Percentiles rank a stretch among this genome's conserved stretches.
Conservation (phyloP, 2,888 invertebrate species). For the Endotricha flammealis region DNA sequence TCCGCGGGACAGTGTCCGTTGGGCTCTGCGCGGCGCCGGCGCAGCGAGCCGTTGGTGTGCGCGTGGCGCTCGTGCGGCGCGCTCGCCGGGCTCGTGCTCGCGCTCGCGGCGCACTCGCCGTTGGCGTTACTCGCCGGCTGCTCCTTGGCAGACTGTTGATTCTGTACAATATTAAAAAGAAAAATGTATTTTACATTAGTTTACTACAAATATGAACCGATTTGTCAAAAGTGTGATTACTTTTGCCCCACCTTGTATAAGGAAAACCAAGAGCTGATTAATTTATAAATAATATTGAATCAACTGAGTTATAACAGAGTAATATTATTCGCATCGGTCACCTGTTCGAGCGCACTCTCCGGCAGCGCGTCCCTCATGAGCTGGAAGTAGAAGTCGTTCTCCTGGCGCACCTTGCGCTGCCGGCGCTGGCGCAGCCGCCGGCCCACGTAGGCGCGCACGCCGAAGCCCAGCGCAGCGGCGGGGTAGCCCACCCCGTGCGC, state of each 20-base stretch:
- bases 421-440: conserved; percentile 93
- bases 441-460: conserved; percentile 95
- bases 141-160: conserved; percentile 21
- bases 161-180: conserved; percentile 23
- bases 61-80: conserved; percentile 20
- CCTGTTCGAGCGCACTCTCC: conserved; percentile 58
- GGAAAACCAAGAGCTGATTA: no score
- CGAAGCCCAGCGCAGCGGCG: conserved; percentile 96
- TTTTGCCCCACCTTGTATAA: no score
- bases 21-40: conserved; percentile 39
- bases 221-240: no score
- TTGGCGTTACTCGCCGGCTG: conserved; percentile 17
- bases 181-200: no score
- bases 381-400: conserved; percentile 96
- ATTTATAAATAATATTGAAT: no score
- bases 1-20: conserved; percentile 49
- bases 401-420: conserved; percentile 95
- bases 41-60: conserved; percentile 50
- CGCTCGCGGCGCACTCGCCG: conserved; percentile 21
- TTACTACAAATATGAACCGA: no score
- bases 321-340: no score
- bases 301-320: no score
- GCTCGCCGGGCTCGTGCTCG: no score
- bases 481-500: conserved; percentile 97
- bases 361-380: conserved; percentile 94